These are phyloP conservation scores for Syrrhaptes paradoxus DNA, from an alignment of 2,113 vertebrate genomes.

Conservation along the genomic window DNA sequence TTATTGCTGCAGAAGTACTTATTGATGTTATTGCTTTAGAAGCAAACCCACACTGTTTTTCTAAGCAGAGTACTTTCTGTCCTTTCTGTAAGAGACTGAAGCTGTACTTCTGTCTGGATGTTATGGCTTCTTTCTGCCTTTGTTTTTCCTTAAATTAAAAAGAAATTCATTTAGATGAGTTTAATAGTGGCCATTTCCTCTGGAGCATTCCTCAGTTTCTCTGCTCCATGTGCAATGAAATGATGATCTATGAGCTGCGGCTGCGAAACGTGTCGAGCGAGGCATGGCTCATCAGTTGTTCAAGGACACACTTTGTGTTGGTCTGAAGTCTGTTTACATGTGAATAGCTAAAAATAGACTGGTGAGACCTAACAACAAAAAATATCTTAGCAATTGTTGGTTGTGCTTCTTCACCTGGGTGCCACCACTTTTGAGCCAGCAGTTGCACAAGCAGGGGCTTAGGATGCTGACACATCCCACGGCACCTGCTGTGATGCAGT, in stretches of 20 bases:
- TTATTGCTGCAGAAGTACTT: background rate
- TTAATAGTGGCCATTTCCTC: background rate
- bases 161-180: background rate
- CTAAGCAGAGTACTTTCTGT: background rate
- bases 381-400: background rate
- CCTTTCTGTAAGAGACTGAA: background rate
- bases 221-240: background rate
- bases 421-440: background rate
- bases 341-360: background rate
- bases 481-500: rapidly evolving
- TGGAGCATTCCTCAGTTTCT: background rate
- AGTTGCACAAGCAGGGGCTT: rapidly evolving
- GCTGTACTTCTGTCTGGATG: background rate
- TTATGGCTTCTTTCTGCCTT: background rate
- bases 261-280: background rate
- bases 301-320: background rate
- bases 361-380: background rate
- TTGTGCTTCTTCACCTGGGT: background rate
- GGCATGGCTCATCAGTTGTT: background rate
- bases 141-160: background rate
- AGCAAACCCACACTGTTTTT: background rate
- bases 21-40: background rate
- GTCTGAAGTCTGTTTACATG: background rate
- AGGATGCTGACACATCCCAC: background rate
- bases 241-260: background rate